Evolutionary conservation across 2,113 vertebrate genomes (phyloP).

Genomic region (Vicugna pacos): DNA sequence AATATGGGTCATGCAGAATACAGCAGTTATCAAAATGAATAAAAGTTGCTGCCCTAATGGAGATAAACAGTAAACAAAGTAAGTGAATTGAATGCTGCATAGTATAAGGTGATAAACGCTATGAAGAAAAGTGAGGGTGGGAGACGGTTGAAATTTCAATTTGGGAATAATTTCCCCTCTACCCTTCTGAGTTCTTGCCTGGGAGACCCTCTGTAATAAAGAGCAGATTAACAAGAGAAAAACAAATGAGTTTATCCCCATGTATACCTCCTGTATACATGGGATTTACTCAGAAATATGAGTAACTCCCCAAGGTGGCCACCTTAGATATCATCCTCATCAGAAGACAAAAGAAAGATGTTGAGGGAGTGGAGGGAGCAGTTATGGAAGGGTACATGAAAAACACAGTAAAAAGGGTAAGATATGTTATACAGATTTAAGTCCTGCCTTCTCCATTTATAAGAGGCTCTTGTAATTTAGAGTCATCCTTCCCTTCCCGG

Average conservation of each 20-base stretch:
- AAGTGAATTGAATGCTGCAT: not conserved
- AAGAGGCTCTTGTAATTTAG: not conserved
- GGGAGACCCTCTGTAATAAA: not conserved
- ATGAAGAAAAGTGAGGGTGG: not conserved
- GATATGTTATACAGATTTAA: not conserved
- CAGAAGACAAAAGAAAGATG: not conserved
- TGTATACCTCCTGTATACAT: not conserved
- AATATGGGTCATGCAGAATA: no score
- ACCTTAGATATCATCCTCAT: not conserved
- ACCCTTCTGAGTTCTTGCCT: not conserved
- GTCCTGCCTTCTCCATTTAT: not conserved
- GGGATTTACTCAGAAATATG: not conserved
- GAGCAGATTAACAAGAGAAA: not conserved
- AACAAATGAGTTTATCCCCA: not conserved
- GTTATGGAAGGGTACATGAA: not conserved
- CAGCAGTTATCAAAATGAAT: not conserved
- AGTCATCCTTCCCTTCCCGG: not conserved
- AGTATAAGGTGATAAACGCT: not conserved
- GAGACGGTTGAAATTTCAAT: not conserved
- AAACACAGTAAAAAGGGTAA: not conserved
- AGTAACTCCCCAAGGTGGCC: not conserved
- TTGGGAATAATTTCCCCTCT: not conserved
- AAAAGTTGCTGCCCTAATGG: not conserved
- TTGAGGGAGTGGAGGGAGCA: not conserved
- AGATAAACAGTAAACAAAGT: not conserved